Conservation (phyloP, 2,888 invertebrate species). For the Hypomecis punctinalis region DNA sequence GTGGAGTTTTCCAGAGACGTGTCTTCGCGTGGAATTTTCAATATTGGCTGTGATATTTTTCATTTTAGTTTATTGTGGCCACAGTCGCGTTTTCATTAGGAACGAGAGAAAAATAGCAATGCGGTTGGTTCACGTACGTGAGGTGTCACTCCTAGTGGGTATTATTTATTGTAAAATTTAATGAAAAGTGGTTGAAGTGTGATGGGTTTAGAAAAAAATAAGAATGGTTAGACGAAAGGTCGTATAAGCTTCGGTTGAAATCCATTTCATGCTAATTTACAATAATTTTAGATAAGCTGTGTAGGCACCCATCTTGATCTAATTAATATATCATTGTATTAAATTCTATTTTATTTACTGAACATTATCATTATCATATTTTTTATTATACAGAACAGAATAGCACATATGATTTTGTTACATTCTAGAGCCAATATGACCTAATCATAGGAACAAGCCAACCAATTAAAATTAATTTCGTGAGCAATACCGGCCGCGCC, state of each 20-base stretch:
- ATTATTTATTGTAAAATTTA: not conserved
- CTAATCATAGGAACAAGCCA: not conserved
- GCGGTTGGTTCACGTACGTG: conserved; percentile 9
- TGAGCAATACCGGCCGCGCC: conserved; percentile 8
- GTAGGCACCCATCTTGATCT: no score
- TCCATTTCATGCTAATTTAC: no score
- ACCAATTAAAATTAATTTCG: conserved; percentile 9
- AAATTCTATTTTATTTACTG: no score
- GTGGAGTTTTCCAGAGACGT: conserved; percentile 18
- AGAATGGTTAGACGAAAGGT: no score
- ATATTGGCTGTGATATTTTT: conserved; percentile 26
- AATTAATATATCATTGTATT: no score
- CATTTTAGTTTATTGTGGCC: conserved; percentile 29
- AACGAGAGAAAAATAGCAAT: conserved; percentile 22
- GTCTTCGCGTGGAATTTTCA: conserved; percentile 25
- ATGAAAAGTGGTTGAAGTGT: not conserved
- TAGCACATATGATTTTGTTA: no score
- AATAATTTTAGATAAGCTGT: no score
- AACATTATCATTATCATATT: no score
- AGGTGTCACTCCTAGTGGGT: not conserved
- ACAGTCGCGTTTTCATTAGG: conserved; percentile 29
- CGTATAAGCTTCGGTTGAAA: no score
- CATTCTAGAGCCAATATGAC: no score
- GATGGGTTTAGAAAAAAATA: conserved; percentile 1
- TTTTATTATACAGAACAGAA: no score